phyloP scores from a whole-genome alignment of 1,140 invertebrate genomes.

The Drosophila tristis region DNA sequence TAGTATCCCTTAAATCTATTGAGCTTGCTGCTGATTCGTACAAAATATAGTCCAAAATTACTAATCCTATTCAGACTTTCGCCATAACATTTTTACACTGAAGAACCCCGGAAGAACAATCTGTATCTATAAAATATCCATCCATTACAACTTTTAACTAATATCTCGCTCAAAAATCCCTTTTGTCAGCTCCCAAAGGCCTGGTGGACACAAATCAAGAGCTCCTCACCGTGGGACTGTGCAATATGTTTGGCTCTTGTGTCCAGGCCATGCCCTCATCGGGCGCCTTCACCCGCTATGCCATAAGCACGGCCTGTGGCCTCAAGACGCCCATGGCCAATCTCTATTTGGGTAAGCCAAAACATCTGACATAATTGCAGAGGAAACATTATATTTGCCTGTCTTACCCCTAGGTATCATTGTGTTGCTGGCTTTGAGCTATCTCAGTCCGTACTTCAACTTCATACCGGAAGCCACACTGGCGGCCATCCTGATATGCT shows the following conservation, averaged over 20 bases:
- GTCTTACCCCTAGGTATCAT: constrained; percentile 82
- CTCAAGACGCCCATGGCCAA: constrained; percentile 91
- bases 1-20: not conserved
- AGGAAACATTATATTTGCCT: not conserved
- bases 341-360: constrained; percentile 86
- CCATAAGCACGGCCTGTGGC: constrained; percentile 90
- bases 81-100: too few relatives aligned
- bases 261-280: constrained; percentile 91
- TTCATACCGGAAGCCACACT: constrained; percentile 92
- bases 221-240: constrained; percentile 89
- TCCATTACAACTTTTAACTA: not conserved
- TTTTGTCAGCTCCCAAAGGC: constrained; percentile 70
- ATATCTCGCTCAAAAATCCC: not conserved
- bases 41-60: too few relatives aligned
- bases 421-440: constrained; percentile 87
- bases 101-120: too few relatives aligned
- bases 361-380: not conserved
- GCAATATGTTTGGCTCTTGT: constrained; percentile 91
- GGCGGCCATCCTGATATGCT: constrained; percentile 89
- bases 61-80: too few relatives aligned
- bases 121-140: too few relatives aligned
- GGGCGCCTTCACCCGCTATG: constrained; percentile 91
- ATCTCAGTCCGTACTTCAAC: constrained; percentile 93
- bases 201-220: constrained; percentile 89
- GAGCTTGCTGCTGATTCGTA: too few relatives aligned